Conservation (phyloP, 1,140 invertebrate species). For the Ericerus pela region DNA sequence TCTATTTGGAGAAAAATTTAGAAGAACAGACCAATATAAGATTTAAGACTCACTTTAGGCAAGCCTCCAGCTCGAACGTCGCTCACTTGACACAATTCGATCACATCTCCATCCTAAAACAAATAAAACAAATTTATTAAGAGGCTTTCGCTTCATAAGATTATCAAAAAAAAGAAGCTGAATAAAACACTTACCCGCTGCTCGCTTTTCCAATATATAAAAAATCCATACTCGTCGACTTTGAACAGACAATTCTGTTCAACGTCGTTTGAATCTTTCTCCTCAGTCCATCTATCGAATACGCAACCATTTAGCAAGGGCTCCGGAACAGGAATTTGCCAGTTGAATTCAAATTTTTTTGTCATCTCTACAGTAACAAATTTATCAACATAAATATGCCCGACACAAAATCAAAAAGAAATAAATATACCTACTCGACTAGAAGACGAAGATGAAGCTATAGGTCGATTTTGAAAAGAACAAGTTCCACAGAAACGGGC, state of each 20-base stretch:
- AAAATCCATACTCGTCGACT: slow-evolving; percentile 97
- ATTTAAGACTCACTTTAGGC: slow-evolving; percentile 64
- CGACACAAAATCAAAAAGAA: no score
- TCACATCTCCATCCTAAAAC: slow-evolving; percentile 84
- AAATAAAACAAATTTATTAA: slow-evolving; percentile 22
- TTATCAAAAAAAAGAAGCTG: background rate
- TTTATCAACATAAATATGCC: no score
- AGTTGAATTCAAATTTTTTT: slow-evolving; percentile 97
- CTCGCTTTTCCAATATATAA: slow-evolving; percentile 98
- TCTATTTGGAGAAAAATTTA: background rate
- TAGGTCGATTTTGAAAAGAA: no score
- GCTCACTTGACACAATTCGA: slow-evolving; percentile 93
- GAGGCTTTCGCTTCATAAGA: background rate
- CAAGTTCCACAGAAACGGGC: no score
- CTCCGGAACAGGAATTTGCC: slow-evolving; percentile 86
- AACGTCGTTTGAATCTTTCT: slow-evolving; percentile 76
- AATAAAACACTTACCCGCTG: slow-evolving; percentile 51
- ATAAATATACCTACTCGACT: no score
- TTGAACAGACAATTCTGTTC: slow-evolving; percentile 82
- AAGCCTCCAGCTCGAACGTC: slow-evolving; percentile 79
- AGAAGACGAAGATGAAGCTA: no score
- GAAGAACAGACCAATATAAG: no score
- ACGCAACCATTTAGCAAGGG: slow-evolving; percentile 61
- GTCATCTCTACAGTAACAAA: slow-evolving; percentile 76
- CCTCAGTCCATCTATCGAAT: slow-evolving; percentile 95